A percentile compares a stretch with the other conserved stretches of the same genome.
Evolutionary conservation across 2,797 vertebrate species (phyloP).

Genomic region (Pelodytes ibericus): DNA sequence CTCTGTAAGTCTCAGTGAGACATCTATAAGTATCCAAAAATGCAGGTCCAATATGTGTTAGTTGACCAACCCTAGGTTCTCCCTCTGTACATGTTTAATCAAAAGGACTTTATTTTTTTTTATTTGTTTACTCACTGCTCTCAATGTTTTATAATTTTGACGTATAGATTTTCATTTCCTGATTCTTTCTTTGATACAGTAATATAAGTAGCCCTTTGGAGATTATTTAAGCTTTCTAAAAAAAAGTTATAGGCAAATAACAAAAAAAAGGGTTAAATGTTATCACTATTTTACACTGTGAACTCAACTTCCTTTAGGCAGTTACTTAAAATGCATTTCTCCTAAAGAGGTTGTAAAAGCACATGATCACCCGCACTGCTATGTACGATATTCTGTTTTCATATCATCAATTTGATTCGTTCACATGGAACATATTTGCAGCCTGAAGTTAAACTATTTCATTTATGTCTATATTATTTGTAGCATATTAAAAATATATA

Average conservation of each 20-base stretch:
- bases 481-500: not conserved
- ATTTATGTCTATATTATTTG: not conserved
- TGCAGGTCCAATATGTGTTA: too few species aligned
- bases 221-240: not conserved
- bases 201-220: too few species aligned
- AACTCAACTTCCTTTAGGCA: slow-evolving; percentile 58
- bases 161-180: too few species aligned
- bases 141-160: too few species aligned
- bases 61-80: too few species aligned
- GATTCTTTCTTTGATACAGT: too few species aligned
- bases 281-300: slow-evolving; percentile 58
- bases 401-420: not conserved
- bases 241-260: too few species aligned
- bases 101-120: too few species aligned
- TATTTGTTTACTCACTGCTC: too few species aligned
- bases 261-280: slow-evolving; percentile 58
- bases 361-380: not conserved
- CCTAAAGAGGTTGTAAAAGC: slow-evolving; percentile 29
- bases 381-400: slow-evolving; percentile 17
- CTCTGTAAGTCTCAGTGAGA: too few species aligned
- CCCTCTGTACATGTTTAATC: too few species aligned
- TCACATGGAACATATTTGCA: slow-evolving; percentile 8
- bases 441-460: slow-evolving; percentile 10
- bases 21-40: too few species aligned
- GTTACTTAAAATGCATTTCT: slow-evolving; percentile 56